Evolutionary conservation across 2,888 invertebrate species (phyloP).

Genomic region (Dryococelus australis): DNA sequence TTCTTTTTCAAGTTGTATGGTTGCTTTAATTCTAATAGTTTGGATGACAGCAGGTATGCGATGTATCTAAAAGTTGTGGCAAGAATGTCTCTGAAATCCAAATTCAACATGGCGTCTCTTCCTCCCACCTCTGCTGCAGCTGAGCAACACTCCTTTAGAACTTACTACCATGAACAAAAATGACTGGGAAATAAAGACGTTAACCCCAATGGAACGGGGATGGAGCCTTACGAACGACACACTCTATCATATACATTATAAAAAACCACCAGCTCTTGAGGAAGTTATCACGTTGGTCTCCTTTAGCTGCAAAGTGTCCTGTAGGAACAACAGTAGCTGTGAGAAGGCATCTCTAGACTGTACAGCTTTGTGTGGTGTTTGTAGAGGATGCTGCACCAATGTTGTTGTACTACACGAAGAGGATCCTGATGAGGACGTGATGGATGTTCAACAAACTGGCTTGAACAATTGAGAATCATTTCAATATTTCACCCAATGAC

Average conservation of each 20-base stretch:
- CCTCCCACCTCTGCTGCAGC: neutral
- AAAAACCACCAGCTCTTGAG: neutral
- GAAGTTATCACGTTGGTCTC: conserved; percentile 23
- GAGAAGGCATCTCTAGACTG: conserved; percentile 17
- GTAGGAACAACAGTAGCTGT: conserved; percentile 1
- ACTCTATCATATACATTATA: neutral
- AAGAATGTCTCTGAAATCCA: conserved; percentile 21
- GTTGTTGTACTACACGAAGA: neutral
- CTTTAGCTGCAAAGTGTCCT: neutral
- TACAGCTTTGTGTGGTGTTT: neutral
- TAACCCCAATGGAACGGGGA: neutral
- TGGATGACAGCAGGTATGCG: neutral
- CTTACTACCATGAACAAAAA: conserved; percentile 1
- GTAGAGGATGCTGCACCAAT: neutral
- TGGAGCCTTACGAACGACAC: neutral
- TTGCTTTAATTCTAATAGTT: neutral
- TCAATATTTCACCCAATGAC: no score
- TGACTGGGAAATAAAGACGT: neutral
- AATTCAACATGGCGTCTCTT: conserved; percentile 6
- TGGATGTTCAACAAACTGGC: neutral
- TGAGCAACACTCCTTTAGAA: neutral
- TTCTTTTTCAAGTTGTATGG: conserved; percentile 21
- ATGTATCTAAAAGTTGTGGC: neutral
- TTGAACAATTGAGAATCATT: no score
- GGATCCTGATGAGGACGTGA: neutral